phyloP scores from a whole-genome alignment of 2,113 vertebrate genomes.

The Sterna hirundo region DNA sequence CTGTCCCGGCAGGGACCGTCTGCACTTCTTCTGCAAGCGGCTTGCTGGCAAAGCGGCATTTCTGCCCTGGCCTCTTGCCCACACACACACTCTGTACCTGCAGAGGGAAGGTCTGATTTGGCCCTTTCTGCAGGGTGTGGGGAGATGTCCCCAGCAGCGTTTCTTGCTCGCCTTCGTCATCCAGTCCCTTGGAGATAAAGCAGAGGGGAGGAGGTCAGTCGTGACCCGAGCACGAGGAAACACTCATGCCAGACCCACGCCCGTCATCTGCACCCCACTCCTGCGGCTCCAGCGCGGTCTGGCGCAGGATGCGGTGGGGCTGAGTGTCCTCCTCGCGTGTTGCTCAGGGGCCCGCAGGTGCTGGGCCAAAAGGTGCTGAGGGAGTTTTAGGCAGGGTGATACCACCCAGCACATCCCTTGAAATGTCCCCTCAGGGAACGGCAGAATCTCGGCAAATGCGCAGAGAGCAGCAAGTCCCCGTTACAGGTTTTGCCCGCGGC shows the following conservation, averaged over 20 bases:
- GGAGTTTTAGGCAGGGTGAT: neutral
- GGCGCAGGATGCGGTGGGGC: too few species aligned
- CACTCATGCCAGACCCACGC: too few species aligned
- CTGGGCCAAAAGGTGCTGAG: neutral
- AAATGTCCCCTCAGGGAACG: neutral
- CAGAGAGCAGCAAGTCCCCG: neutral
- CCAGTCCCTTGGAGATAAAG: neutral
- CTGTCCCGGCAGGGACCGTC: too few species aligned
- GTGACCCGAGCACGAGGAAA: too few species aligned
- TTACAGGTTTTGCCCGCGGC: neutral
- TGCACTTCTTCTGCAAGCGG: too few species aligned
- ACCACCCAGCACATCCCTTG: neutral
- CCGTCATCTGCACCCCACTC: neutral
- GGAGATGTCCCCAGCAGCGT: neutral
- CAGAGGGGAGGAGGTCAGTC: neutral
- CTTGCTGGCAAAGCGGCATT: too few species aligned
- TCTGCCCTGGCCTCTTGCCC: too few species aligned
- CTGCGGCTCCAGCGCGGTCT: neutral
- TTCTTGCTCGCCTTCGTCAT: neutral
- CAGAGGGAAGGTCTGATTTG: neutral
- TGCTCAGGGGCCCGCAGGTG: neutral
- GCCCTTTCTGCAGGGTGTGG: neutral
- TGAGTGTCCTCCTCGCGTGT: neutral
- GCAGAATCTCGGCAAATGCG: neutral
- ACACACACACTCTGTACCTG: neutral